Evolutionary conservation across 1,140 invertebrate genomes (phyloP).

Genomic region (Periplaneta americana): DNA sequence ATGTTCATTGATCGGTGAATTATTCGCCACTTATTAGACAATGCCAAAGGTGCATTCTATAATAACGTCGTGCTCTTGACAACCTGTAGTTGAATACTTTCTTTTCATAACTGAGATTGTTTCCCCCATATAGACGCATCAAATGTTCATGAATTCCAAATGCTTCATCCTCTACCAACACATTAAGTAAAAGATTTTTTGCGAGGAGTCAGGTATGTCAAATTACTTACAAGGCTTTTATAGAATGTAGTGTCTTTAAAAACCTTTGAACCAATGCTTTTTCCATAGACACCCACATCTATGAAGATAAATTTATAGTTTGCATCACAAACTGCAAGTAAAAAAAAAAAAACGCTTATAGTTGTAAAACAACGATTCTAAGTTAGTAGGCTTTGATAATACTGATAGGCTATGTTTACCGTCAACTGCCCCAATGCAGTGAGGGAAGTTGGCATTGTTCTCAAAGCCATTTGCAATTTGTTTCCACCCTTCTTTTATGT

Average conservation of each 20-base stretch:
- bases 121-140: constrained; percentile 8
- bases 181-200: not conserved
- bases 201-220: not conserved
- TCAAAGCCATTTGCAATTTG: not conserved
- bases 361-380: constrained; percentile 32
- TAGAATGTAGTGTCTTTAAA: too few relatives aligned
- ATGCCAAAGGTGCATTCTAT: constrained; percentile 43
- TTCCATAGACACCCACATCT: constrained; percentile 35
- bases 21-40: constrained; percentile 35
- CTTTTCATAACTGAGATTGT: constrained; percentile 19
- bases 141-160: constrained; percentile 23
- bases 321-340: constrained; percentile 36
- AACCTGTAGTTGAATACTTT: constrained; percentile 41
- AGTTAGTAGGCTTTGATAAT: constrained; percentile 22
- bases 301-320: constrained; percentile 23
- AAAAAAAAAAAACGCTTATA: constrained; percentile 32
- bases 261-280: too few relatives aligned
- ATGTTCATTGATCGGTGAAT: constrained; percentile 30
- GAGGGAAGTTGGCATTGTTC: not conserved
- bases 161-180: constrained; percentile 28
- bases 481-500: constrained; percentile 9
- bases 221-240: not conserved
- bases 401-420: constrained; percentile 32
- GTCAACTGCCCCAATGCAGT: constrained; percentile 26
- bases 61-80: constrained; percentile 31